Evolutionary conservation across 2,888 invertebrate genomes (phyloP), one percentile per base, ranked within the genome.

Genomic region (Tenthredo scrophulariae): DNA sequence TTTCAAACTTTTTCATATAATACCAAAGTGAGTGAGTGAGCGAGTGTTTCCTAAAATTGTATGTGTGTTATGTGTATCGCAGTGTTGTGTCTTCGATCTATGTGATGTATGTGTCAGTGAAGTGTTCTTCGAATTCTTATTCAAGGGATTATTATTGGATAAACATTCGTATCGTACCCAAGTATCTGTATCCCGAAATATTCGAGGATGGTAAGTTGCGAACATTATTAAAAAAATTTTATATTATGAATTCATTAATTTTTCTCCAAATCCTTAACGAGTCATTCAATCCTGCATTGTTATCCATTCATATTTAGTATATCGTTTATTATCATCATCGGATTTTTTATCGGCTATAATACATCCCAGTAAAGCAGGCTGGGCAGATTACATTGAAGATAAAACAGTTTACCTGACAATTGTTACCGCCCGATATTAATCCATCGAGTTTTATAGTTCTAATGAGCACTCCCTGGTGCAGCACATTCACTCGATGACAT

Each of bases 1-100:
- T 54, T 54, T 54, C 54, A 54, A 54, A 54, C n/a, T 54, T 54
- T 54, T 5, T n/a, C n/a, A n/a, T n/a, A n/a, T 54, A 54, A 54
- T 54, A 54, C n/a, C 54, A 54, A n/a, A 54, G 54, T 54, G 54
- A 54, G 54, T 54, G 54, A 54, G 54, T 54, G 54, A 54, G 54
- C n/a, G 54, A 54, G 50, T 50, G 50, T 50, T 50, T n/a, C n/a
- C 18, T 18, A 18, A 4, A 5, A 13, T n/a, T 26, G 22, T 26
- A 26, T 10, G 13, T 0, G 9, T 9, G 26, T 26, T 26, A 26
- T 13, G 22, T 22, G 22, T n/a, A 58, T 58, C 58, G 22, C 6
- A 0, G 58, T 58, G 58, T 54, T 58, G 62, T 13, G 26, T 62
- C 10, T 58, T 58, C 22, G 58, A 10, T 58, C 9, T 18, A 18